Evolutionary conservation across 2,797 vertebrate genomes (phyloP), one percentile per base, ranked within the genome.

Genomic region (Cyprinodon diabolis): DNA sequence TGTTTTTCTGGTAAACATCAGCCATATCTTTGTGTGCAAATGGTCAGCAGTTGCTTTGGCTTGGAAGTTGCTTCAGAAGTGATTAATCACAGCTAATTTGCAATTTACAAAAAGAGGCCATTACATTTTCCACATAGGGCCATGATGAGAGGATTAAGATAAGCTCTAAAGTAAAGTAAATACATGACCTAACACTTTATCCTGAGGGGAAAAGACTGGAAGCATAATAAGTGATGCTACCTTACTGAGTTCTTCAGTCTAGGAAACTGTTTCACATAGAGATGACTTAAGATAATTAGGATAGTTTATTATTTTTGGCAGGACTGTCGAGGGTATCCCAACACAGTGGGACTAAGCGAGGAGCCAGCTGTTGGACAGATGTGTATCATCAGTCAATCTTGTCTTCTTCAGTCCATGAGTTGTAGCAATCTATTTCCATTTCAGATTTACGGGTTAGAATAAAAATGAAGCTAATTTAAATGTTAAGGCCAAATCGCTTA

Each of bases 271-370:
- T 45, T 45, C 10, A 25, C 30, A 68, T 68, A 37, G 66, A 8
- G 48, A 52, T 35, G 66, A 21, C 30, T 51, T 63, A 25, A n/a
- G 19, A 68, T 68, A 52, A 68, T 68, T 37, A 52, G 25, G 17
- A 4, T 49, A 54, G 25, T 68, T 68, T 37, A 68, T 68, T 35
- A 54, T 68, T 52, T 52, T 35, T 68, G 49, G 49, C 66, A 52
- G 66, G 48, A 68, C 66, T 30, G 13, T 13, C 1, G 19, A 68
- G 66, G 48, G 17, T 21, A 37, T 68, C 49, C 66, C 66, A 48
- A 68, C 48, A 68, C 66, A 68, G 66, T 48, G 19, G 66, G 66
- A 35, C 66, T 52, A 30, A 51, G 30, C 12, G 48, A 68, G 17
- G 66, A 51, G 66, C 66, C 66, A 68, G 66, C 66, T 68, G 66